phyloP scores from a whole-genome alignment of 2,113 vertebrate genomes.

The Brienomyrus brachyistius region DNA sequence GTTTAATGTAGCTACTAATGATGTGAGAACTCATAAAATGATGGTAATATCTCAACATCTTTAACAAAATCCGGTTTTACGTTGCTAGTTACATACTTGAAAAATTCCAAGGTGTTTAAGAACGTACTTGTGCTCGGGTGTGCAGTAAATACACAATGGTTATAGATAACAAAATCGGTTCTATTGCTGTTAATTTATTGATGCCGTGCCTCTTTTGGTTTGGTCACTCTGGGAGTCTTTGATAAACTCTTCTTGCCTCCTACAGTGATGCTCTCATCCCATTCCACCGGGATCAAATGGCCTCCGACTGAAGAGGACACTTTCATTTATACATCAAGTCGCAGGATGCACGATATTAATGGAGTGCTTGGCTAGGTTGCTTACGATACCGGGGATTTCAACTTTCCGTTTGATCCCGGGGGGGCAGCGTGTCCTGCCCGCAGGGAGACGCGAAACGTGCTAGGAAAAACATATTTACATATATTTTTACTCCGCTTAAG shows the following conservation, averaged over 20 bases:
- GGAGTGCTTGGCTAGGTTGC: background rate
- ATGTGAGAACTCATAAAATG: background rate
- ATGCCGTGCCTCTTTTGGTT: slow-evolving; percentile 41
- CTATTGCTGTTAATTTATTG: slow-evolving; percentile 43
- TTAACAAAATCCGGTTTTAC: background rate
- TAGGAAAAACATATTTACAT: background rate
- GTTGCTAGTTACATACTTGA: background rate
- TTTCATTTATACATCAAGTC: slow-evolving; percentile 48
- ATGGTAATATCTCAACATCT: background rate
- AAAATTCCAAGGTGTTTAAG: background rate
- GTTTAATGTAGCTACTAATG: background rate
- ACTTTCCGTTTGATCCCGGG: background rate
- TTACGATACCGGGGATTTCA: background rate
- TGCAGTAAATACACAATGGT: slow-evolving; percentile 20
- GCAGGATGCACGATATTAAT: slow-evolving; percentile 22
- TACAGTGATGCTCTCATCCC: slow-evolving; percentile 37
- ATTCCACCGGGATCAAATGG: slow-evolving; percentile 25
- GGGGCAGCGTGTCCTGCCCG: background rate
- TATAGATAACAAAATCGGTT: slow-evolving; percentile 45
- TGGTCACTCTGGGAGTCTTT: slow-evolving; percentile 25
- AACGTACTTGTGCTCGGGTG: background rate
- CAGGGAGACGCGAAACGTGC: background rate
- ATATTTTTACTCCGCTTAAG: background rate
- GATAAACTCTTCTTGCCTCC: slow-evolving; percentile 28
- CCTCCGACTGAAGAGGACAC: slow-evolving; percentile 33